Evolutionary conservation across 2,888 invertebrate genomes (phyloP).

Genomic region (Drosophila pegasa): DNA sequence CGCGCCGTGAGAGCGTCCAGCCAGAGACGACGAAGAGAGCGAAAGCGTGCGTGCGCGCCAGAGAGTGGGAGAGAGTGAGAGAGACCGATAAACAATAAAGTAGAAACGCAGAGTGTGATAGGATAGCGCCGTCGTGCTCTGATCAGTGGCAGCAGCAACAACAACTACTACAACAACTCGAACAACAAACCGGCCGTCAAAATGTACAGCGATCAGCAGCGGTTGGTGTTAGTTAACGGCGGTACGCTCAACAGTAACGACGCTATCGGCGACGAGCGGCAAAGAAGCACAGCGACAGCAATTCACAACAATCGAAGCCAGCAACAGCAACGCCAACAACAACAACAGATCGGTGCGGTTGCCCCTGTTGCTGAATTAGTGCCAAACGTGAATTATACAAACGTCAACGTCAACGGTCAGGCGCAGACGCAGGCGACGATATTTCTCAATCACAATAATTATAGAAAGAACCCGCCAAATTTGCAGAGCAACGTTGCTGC

Average conservation of each 20-base stretch:
- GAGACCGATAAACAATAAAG: slow-evolving; percentile 48
- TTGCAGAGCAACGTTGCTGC: slow-evolving; percentile 59
- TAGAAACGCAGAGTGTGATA: slow-evolving; percentile 57
- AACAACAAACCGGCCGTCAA: slow-evolving; percentile 59
- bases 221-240: slow-evolving; percentile 82
- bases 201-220: slow-evolving; percentile 64
- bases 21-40: slow-evolving; percentile 21
- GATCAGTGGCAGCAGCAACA: slow-evolving; percentile 46
- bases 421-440: slow-evolving; percentile 65
- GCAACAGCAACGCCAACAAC: slow-evolving; percentile 25
- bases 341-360: slow-evolving; percentile 38
- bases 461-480: slow-evolving; percentile 56
- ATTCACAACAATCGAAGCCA: slow-evolving; percentile 53
- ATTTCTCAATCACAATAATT: slow-evolving; percentile 66
- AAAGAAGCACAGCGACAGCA: slow-evolving; percentile 46
- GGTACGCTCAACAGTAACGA: slow-evolving; percentile 82
- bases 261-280: slow-evolving; percentile 61
- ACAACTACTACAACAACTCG: slow-evolving; percentile 25
- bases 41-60: slow-evolving; percentile 17
- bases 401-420: slow-evolving; percentile 74
- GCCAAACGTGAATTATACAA: slow-evolving; percentile 70
- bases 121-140: slow-evolving; percentile 41
- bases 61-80: slow-evolving; percentile 24
- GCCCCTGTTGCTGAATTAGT: slow-evolving; percentile 63
- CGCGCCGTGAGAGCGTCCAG: slow-evolving; percentile 21